Evolutionary conservation across 2,888 invertebrate genomes (phyloP).

Genomic region (Zootermopsis nevadensis): DNA sequence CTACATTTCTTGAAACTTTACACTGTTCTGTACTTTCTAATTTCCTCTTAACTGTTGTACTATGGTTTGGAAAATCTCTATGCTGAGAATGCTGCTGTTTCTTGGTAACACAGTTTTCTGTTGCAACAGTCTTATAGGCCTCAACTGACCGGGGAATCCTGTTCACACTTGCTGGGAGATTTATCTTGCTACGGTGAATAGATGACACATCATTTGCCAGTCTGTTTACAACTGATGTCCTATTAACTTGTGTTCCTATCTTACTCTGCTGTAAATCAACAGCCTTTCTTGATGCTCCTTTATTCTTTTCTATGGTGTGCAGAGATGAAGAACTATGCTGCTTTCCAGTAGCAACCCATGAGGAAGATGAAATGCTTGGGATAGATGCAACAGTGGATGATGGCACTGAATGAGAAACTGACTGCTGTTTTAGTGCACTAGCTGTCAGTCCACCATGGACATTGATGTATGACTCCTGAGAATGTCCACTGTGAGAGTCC

Average conservation of each 20-base stretch:
- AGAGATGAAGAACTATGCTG: slow-evolving; percentile 27
- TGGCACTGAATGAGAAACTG: slow-evolving; percentile 24
- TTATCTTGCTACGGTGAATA: slow-evolving; percentile 25
- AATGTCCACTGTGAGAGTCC: slow-evolving; percentile 38
- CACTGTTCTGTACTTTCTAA: slow-evolving; percentile 1
- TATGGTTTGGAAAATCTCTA: slow-evolving; percentile 42
- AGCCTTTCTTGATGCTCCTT: slow-evolving; percentile 22
- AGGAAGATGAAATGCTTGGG: neutral
- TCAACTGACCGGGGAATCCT: slow-evolving; percentile 25
- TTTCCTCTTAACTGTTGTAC: slow-evolving; percentile 33
- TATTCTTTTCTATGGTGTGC: slow-evolving; percentile 20
- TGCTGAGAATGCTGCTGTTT: slow-evolving; percentile 45
- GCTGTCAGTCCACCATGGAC: slow-evolving; percentile 12
- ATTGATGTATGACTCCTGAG: slow-evolving; percentile 45
- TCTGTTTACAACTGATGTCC: slow-evolving; percentile 21
- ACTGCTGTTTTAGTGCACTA: slow-evolving; percentile 19
- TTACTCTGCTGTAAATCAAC: slow-evolving; percentile 27
- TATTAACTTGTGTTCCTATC: slow-evolving; percentile 26
- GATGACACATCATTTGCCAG: slow-evolving; percentile 24
- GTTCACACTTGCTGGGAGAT: slow-evolving; percentile 15
- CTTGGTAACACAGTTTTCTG: slow-evolving; percentile 44
- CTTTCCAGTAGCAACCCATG: slow-evolving; percentile 28
- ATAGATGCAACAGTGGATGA: slow-evolving; percentile 13
- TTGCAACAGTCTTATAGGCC: slow-evolving; percentile 15
- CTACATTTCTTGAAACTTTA: slow-evolving; percentile 41